Evolutionary conservation across 2,113 vertebrate species (phyloP).

Genomic region (Pedionomus torquatus): DNA sequence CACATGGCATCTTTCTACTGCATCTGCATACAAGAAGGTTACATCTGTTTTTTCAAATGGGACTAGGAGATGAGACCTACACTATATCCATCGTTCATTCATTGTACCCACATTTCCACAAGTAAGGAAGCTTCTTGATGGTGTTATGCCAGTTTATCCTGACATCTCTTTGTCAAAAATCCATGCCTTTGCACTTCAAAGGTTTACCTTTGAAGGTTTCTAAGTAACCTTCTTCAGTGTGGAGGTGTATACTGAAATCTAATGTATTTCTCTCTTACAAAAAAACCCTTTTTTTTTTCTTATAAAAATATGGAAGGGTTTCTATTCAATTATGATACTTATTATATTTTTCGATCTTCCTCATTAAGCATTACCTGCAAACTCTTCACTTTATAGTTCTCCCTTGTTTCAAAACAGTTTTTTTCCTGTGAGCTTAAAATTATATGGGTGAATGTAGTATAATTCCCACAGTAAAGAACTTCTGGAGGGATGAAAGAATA

Average conservation of each 20-base stretch:
- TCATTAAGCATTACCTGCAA: neutral
- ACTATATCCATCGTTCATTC: neutral
- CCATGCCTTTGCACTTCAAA: neutral
- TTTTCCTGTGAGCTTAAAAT: neutral
- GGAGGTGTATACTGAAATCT: neutral
- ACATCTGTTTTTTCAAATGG: neutral
- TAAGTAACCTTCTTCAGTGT: neutral
- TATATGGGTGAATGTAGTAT: neutral
- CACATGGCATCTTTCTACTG: neutral
- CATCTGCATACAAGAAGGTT: neutral
- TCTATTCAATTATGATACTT: neutral
- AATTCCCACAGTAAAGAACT: neutral
- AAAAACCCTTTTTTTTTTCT: neutral
- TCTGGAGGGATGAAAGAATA: neutral
- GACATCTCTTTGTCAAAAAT: neutral
- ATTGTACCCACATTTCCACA: neutral
- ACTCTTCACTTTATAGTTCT: neutral
- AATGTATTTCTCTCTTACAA: neutral
- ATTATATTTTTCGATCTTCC: neutral
- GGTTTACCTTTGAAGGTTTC: neutral
- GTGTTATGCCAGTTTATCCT: neutral
- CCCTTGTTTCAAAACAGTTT: neutral
- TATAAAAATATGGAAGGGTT: neutral
- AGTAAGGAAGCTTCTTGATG: neutral
- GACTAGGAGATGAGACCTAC: neutral